Base-by-base conservation (phyloP, 30 jellyfish, hydroid and myxozoan species). In the Chironex yamaguchii region DNA sequence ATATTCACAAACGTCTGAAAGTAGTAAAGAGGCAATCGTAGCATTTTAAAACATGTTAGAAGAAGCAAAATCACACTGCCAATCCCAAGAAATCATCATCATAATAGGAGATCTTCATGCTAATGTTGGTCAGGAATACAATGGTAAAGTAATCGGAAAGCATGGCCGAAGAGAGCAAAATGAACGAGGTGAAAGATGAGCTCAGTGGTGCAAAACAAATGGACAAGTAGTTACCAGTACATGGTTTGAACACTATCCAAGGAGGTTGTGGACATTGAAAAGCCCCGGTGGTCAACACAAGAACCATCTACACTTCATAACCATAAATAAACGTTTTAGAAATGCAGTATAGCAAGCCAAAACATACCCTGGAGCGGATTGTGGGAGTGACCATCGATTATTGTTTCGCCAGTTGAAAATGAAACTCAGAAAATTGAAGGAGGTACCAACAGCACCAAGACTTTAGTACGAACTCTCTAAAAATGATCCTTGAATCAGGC, bases 321-420 rank as follows among this genome's bases (percentile, higher is more conserved):
- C 48, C 13, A 35, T 34, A 0, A 79, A 62, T 20, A 9, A 23
- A 31, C 72, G 91, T 1, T 79, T 6, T 36, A 35, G 29, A 26
- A 35, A 35, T 13, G 54, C 72, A 34, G 30, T 64, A 20, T 34
- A 33, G 34, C 72, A 64, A 34, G 4, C 58, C 1, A 52, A 77
- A 29, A 36, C 82, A 1, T 62, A 36, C 30, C 84, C 91, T 4
- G 84, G 84, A 11, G 91, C 91, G 3, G 82, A 79, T 58, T 79
- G 91, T 34, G 84, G 84, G 2, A 79, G 91, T 62, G 91, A 68
- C 29, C 87, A 82, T 32, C 1, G 0, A 31, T 78, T 52, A 65
- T 64, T 81, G 17, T 49, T 81, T 1, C 49, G 88, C 82, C 70
- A 69, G 82, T 49, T 84, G 49, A 70, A 34, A 25, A 84, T 84